Conservation (phyloP, 2,797 vertebrate genomes). For the Babyrousa celebensis region DNA sequence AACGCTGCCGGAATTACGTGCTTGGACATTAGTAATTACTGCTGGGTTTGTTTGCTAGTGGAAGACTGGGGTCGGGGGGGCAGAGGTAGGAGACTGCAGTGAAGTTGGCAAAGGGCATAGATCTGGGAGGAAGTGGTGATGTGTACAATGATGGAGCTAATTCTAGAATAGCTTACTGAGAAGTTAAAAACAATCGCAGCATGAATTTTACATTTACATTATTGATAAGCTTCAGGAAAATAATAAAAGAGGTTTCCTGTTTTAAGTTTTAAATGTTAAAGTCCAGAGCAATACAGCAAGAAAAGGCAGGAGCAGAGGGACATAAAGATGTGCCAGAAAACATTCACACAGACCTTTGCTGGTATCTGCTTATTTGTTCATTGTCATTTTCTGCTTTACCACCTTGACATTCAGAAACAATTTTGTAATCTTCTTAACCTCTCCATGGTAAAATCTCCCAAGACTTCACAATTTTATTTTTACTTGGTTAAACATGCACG, state of each 20-base stretch:
- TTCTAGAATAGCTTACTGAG: constrained; percentile 60
- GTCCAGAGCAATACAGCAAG: constrained; percentile 17
- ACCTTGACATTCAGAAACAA: constrained; percentile 35
- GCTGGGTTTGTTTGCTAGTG: constrained; percentile 88
- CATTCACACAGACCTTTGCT: not conserved
- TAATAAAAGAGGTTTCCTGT: constrained; percentile 41
- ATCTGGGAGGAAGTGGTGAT: constrained; percentile 46
- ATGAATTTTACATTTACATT: constrained; percentile 61
- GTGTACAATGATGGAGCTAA: constrained; percentile 38
- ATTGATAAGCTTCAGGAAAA: constrained; percentile 46
- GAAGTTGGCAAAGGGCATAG: constrained; percentile 54
- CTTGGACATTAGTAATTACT: constrained; percentile 89
- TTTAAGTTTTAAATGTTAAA: constrained; percentile 71
- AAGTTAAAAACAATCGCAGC: constrained; percentile 56
- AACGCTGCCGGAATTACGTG: constrained; percentile 89
- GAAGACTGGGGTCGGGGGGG: constrained; percentile 79
- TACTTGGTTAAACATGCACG: constrained; percentile 48
- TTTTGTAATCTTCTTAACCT: constrained; percentile 49
- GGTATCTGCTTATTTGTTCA: constrained; percentile 53
- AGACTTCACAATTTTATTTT: constrained; percentile 70
- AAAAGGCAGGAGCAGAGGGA: constrained; percentile 59
- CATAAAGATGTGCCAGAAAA: constrained; percentile 17
- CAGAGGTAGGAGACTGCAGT: constrained; percentile 90
- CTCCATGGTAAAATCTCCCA: constrained; percentile 17
- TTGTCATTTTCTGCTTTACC: constrained; percentile 60